Percentiles rank a stretch among this genome's conserved stretches.
These are phyloP conservation scores for Drosophila robusta DNA, from an alignment of 2,888 invertebrate genomes.

Conservation along the genomic window DNA sequence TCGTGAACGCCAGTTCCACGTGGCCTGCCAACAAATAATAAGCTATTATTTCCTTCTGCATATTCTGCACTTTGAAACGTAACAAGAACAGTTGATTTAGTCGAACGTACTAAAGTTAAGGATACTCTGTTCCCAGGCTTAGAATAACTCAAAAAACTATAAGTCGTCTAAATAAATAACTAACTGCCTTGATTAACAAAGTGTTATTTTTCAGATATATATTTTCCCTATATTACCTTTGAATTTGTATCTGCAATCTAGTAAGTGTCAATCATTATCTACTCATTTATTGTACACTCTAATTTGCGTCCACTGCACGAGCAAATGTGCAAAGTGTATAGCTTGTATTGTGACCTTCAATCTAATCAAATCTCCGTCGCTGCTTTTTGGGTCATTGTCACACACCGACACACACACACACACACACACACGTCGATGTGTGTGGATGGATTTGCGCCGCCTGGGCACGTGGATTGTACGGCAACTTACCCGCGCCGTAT, in stretches of 20 bases:
- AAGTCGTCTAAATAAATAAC: too few species aligned
- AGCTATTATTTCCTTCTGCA: too few species aligned
- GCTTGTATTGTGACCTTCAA: constrained; percentile 49
- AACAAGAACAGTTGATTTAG: too few species aligned
- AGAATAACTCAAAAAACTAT: too few species aligned
- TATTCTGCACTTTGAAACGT: too few species aligned
- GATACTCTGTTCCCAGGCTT: too few species aligned
- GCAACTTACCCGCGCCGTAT: constrained; percentile 88
- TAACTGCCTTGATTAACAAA: neutral
- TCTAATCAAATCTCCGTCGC: constrained; percentile 38
- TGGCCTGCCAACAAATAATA: constrained; percentile 86
- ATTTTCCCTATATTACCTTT: too few species aligned
- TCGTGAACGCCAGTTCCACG: constrained; percentile 91
- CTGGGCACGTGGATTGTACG: neutral
- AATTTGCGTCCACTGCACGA: constrained; percentile 1
- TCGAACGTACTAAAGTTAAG: too few species aligned
- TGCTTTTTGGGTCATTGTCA: constrained; percentile 59
- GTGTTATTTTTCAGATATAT: neutral
- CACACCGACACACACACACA: neutral
- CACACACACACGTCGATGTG: neutral
- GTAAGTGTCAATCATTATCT: neutral
- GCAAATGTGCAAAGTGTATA: neutral
- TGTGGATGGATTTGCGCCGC: neutral
- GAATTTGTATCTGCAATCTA: neutral
- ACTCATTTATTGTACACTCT: neutral